phyloP scores from a whole-genome alignment of 2,888 invertebrate genomes.

The Thalpophila matura region DNA sequence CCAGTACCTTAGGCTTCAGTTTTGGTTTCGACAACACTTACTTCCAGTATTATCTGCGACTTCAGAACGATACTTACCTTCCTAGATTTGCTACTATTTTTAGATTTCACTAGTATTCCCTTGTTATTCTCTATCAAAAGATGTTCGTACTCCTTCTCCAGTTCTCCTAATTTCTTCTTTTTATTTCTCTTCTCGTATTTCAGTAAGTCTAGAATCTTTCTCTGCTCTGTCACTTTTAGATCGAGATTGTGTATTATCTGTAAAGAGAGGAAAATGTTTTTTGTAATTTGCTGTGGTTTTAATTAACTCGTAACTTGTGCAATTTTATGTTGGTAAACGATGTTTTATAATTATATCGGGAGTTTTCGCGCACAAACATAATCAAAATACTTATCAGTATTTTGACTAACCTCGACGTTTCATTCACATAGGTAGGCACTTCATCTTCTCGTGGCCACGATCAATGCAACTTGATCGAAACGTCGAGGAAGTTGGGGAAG shows the following conservation, averaged over 20 bases:
- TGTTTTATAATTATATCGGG: too few species aligned
- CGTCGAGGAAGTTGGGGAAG: too few species aligned
- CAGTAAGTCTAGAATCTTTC: slow-evolving; percentile 94
- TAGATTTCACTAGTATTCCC: slow-evolving; percentile 86
- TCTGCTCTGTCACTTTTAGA: slow-evolving; percentile 93
- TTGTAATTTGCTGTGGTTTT: background rate
- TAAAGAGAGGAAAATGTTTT: slow-evolving; percentile 16
- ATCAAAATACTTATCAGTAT: too few species aligned
- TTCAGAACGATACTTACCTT: slow-evolving; percentile 88
- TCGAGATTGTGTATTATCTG: slow-evolving; percentile 91
- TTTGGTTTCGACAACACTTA: too few species aligned
- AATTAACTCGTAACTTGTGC: too few species aligned
- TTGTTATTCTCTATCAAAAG: slow-evolving; percentile 91
- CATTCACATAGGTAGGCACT: too few species aligned
- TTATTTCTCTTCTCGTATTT: slow-evolving; percentile 93
- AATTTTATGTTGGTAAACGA: background rate
- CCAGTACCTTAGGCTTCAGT: too few species aligned
- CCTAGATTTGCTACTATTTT: slow-evolving; percentile 90
- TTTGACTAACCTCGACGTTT: too few species aligned
- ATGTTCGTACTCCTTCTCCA: slow-evolving; percentile 92
- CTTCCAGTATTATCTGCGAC: too few species aligned
- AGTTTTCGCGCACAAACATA: too few species aligned
- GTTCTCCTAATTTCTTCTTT: slow-evolving; percentile 89
- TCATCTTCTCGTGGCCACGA: too few species aligned
- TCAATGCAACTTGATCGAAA: too few species aligned